Evolutionary conservation across 2,797 vertebrate genomes (phyloP), one percentile per base, ranked within the genome.

Genomic region (Mastacembelus armatus): DNA sequence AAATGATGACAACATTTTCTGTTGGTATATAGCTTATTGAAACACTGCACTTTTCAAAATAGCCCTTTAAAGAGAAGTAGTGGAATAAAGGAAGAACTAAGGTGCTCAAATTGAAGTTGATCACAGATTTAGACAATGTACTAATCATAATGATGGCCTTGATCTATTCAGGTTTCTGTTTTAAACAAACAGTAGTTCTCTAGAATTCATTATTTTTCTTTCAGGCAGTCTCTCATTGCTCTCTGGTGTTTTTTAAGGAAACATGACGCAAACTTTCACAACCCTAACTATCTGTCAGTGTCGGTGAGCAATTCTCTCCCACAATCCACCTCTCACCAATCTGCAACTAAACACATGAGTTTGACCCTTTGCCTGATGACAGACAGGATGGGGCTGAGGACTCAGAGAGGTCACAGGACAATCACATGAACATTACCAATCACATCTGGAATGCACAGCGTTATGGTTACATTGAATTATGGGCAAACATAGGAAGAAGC

Each of bases 361-460:
- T n/a, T n/a, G n/a, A 15, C 32, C 4, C 1, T 16, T 15, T 21
- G 8, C 33, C 47, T 47, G 54, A 1, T 40, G 59, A 61, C 19
- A 40, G 29, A 19, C 24, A 18, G 21, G 43, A 18, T 0, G 1
- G 2, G 11, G 7, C 4, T 15, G 35, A 33, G 7, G 49, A 39
- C 2, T 9, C 15, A 3, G 18, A 58, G 38, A 47, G 26, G 66
- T 72, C 72, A 81, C 47, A 26, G 22, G 71, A 67, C 40, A n/a
- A 4, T 68, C 55, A 49, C 74, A 48, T 49, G 48, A 32, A 15
- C 43, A 43, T 48, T 11, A 21, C 9, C 1, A 15, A 7, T 10
- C 18, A 47, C 33, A 42, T 33, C 22, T 36, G 74, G 54, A 71
- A 58, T 54, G 60, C 24, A 27, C n/a, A 5, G 7, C 7, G 1